These are phyloP conservation scores for Falco novaeseelandiae DNA, from an alignment of 2,797 vertebrate genomes.

Conservation along the genomic window DNA sequence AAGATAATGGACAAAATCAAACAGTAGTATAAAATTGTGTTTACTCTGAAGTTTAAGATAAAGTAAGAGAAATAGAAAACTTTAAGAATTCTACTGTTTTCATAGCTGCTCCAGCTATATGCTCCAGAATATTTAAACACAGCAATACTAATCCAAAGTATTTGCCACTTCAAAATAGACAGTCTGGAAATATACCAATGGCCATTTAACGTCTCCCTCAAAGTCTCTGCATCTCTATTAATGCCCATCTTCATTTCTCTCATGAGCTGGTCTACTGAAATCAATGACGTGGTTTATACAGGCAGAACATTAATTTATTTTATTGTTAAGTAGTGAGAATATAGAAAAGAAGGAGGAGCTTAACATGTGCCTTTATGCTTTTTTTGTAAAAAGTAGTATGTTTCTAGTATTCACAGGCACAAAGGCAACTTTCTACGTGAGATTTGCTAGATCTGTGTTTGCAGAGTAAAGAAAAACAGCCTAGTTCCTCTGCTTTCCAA, in stretches of 20 bases:
- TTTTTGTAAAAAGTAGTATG: neutral
- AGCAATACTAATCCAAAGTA: neutral
- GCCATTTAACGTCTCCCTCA: neutral
- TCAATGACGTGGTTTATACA: neutral
- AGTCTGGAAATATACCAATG: neutral
- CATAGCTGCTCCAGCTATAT: neutral
- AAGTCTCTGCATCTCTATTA: neutral
- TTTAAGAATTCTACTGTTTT: neutral
- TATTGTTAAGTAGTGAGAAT: neutral
- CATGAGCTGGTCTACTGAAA: neutral
- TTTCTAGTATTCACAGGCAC: neutral
- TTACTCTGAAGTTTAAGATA: neutral
- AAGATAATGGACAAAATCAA: slow-evolving; percentile 63
- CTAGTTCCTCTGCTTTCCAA: neutral
- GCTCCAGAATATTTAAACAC: neutral
- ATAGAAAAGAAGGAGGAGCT: neutral
- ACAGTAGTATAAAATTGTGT: neutral
- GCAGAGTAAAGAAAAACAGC: neutral
- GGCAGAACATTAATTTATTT: neutral
- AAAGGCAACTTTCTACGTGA: neutral
- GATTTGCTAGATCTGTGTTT: neutral
- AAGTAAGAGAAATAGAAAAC: neutral
- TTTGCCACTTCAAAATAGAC: neutral
- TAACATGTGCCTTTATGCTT: neutral
- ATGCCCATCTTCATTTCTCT: neutral